Evolutionary conservation across 2,888 invertebrate genomes (phyloP).

Genomic region (Cheilosia soror): DNA sequence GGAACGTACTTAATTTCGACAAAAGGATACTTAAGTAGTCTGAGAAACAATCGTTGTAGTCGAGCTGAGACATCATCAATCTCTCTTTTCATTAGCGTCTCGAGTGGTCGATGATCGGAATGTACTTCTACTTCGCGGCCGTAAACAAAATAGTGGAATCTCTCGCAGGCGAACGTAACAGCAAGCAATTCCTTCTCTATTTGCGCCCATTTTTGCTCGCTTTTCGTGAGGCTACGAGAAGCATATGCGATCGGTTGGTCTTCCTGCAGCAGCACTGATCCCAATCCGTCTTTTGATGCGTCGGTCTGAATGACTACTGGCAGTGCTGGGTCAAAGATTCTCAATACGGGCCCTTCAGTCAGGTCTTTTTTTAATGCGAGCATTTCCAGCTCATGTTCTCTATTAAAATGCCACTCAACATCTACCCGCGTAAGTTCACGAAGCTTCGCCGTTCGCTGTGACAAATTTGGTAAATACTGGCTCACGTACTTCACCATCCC

Average conservation of each 20-base stretch:
- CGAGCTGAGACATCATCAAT: slow-evolving; percentile 45
- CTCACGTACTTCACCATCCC: slow-evolving; percentile 13
- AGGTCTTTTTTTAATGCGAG: not conserved
- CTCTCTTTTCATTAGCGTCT: slow-evolving; percentile 39
- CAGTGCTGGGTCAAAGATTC: slow-evolving; percentile 14
- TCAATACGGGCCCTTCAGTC: slow-evolving; percentile 16
- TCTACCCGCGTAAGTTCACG: slow-evolving; percentile 25
- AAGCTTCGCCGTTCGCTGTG: slow-evolving; percentile 26
- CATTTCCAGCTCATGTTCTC: not conserved
- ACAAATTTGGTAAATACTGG: slow-evolving; percentile 20
- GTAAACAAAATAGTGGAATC: slow-evolving; percentile 43
- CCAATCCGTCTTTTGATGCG: slow-evolving; percentile 72
- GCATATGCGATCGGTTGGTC: no score
- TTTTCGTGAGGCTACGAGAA: no score
- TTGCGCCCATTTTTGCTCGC: slow-evolving; percentile 72
- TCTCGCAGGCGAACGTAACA: slow-evolving; percentile 77
- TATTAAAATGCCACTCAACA: slow-evolving; percentile 41
- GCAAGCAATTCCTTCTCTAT: slow-evolving; percentile 81
- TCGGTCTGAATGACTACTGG: not conserved
- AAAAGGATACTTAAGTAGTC: slow-evolving; percentile 41
- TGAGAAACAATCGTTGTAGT: slow-evolving; percentile 44
- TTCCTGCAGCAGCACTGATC: no score
- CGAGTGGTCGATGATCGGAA: slow-evolving; percentile 80
- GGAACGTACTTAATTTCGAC: slow-evolving; percentile 39
- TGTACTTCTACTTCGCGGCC: slow-evolving; percentile 77